A percentile compares a stretch with the other conserved stretches of the same genome.
These are phyloP conservation scores for Parus major DNA, from an alignment of 2,113 vertebrate genomes.

Conservation along the genomic window DNA sequence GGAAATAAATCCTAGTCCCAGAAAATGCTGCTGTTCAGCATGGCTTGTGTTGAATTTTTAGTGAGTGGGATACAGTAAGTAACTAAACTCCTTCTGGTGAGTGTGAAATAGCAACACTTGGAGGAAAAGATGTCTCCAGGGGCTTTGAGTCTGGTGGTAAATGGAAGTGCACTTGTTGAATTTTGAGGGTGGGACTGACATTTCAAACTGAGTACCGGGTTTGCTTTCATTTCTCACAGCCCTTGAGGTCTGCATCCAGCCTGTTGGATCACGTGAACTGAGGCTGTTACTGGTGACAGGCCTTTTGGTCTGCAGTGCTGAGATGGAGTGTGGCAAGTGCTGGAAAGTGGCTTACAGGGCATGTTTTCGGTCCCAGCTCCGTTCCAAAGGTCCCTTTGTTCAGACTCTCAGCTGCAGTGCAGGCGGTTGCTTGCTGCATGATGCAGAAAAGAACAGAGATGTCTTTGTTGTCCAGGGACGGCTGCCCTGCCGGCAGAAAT, in stretches of 20 bases:
- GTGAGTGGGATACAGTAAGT: not conserved
- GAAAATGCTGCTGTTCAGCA: not conserved
- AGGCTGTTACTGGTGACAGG: not conserved
- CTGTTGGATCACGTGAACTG: fast-evolving
- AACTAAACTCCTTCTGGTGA: not conserved
- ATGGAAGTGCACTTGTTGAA: not conserved
- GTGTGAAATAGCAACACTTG: not conserved
- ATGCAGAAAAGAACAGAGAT: constrained; percentile 41
- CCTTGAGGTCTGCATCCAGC: not conserved
- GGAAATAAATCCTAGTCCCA: not conserved
- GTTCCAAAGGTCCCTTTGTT: constrained; percentile 61
- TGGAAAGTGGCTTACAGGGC: not conserved
- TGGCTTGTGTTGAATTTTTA: not conserved
- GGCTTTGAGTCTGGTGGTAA: not conserved
- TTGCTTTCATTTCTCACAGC: not conserved
- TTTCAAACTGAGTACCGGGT: not conserved
- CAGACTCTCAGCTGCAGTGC: not conserved
- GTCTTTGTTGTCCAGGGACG: constrained; percentile 26
- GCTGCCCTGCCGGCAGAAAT: not conserved
- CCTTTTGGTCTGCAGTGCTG: not conserved
- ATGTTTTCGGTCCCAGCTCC: not conserved
- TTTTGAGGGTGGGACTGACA: not conserved
- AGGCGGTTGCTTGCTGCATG: not conserved
- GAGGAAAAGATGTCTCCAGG: not conserved
- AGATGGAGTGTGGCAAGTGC: not conserved